These are phyloP conservation scores for Ailuropoda melanoleuca DNA, from an alignment of 2,113 vertebrate species.

Conservation along the genomic window DNA sequence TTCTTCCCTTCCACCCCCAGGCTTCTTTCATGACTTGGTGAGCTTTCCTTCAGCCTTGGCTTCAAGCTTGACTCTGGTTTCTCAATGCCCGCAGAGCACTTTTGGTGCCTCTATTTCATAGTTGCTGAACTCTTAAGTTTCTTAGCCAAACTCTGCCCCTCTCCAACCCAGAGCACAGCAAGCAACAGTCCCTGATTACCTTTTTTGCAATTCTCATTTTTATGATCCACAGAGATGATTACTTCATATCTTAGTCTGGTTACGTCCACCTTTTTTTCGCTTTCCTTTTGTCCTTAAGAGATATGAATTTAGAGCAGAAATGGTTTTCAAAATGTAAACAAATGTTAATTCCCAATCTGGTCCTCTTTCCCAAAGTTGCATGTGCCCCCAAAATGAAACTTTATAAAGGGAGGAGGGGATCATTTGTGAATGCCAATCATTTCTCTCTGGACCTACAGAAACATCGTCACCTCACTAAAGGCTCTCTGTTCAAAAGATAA, in stretches of 20 bases:
- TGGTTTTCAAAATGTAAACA: slow-evolving; percentile 10
- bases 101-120: neutral
- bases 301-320: neutral
- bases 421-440: neutral
- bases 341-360: neutral
- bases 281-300: neutral
- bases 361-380: neutral
- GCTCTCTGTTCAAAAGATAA: neutral
- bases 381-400: neutral
- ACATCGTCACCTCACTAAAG: neutral
- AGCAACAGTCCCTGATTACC: neutral
- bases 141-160: neutral
- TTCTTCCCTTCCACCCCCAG: neutral
- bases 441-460: neutral
- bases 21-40: neutral
- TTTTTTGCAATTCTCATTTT: neutral
- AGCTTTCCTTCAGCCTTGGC: neutral
- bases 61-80: neutral
- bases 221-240: neutral
- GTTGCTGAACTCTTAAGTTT: neutral
- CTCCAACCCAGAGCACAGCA: neutral
- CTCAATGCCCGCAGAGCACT: neutral
- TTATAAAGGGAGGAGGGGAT: neutral
- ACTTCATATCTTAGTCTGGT: neutral
- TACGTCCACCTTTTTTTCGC: neutral